A percentile compares a stretch with the other conserved stretches of the same genome.
Conservation (phyloP, 2,113 vertebrate genomes). For the Urocynchramus pylzowi region DNA sequence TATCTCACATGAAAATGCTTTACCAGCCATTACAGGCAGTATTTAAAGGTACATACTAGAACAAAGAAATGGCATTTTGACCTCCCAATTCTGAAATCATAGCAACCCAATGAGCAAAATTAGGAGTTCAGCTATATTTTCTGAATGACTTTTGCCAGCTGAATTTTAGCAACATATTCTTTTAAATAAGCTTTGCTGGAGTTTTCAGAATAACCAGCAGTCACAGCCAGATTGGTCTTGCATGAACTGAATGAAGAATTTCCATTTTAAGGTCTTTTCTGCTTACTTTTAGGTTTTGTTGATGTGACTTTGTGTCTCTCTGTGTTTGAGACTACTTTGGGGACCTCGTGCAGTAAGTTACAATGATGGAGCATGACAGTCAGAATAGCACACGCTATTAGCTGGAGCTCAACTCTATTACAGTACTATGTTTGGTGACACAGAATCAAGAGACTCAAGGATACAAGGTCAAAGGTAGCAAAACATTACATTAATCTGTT, state of each 20-base stretch:
- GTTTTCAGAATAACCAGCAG: slow-evolving; percentile 15
- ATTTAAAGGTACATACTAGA: not conserved
- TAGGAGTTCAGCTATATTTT: not conserved
- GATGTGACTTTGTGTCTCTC: slow-evolving; percentile 63
- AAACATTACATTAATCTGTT: slow-evolving; percentile 89
- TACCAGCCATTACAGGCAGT: not conserved
- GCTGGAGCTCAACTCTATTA: slow-evolving; percentile 85
- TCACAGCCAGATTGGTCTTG: slow-evolving; percentile 37
- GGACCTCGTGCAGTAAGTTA: slow-evolving; percentile 84
- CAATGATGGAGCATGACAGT: slow-evolving; percentile 89
- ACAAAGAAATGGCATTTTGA: not conserved
- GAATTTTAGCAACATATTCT: not conserved
- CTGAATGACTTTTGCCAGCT: not conserved
- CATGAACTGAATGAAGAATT: slow-evolving; percentile 62
- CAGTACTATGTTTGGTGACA: slow-evolving; percentile 82
- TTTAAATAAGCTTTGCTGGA: slow-evolving; percentile 7
- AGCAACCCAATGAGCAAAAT: not conserved
- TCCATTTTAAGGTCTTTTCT: slow-evolving; percentile 70
- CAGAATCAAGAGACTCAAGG: slow-evolving; percentile 86
- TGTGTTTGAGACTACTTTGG: slow-evolving; percentile 76
- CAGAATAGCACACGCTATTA: slow-evolving; percentile 88
- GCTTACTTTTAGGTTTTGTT: slow-evolving; percentile 69
- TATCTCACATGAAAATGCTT: not conserved
- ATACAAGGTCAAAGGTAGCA: slow-evolving; percentile 87
- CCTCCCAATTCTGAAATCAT: not conserved